These are phyloP conservation scores for Uria aalge DNA, from an alignment of 2,113 vertebrate species.

Conservation along the genomic window DNA sequence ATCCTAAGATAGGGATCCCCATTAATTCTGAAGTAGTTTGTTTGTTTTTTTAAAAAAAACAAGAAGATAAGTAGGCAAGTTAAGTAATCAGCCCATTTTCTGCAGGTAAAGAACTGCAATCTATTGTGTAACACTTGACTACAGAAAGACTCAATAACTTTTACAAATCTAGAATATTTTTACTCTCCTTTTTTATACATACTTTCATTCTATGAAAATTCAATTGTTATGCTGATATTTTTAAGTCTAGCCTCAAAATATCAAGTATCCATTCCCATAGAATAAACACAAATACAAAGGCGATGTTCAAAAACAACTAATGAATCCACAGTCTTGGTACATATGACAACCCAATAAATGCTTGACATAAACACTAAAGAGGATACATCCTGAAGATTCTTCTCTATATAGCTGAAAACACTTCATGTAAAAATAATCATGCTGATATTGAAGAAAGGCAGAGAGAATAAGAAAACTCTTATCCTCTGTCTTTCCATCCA, in stretches of 20 bases:
- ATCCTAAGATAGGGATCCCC: not conserved
- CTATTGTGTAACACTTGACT: not conserved
- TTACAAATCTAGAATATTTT: not conserved
- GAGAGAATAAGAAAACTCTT: not conserved
- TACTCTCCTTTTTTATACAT: not conserved
- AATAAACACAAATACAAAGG: not conserved
- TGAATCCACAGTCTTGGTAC: not conserved
- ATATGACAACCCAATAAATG: not conserved
- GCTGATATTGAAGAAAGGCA: not conserved
- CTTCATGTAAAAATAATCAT: not conserved
- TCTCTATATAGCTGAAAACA: not conserved
- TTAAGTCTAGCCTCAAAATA: not conserved
- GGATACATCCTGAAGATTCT: not conserved
- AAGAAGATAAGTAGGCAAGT: not conserved
- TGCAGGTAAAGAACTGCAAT: not conserved
- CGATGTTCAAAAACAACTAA: not conserved
- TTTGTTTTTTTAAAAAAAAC: not conserved
- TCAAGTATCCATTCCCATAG: not conserved
- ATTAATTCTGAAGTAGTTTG: not conserved
- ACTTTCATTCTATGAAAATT: not conserved
- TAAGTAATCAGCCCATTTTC: not conserved
- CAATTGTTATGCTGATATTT: not conserved
- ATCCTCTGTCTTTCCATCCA: not conserved
- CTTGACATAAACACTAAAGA: not conserved
- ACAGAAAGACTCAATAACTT: not conserved